Evolutionary conservation across 2,888 invertebrate species (phyloP).

Genomic region (Perdita meconis): DNA sequence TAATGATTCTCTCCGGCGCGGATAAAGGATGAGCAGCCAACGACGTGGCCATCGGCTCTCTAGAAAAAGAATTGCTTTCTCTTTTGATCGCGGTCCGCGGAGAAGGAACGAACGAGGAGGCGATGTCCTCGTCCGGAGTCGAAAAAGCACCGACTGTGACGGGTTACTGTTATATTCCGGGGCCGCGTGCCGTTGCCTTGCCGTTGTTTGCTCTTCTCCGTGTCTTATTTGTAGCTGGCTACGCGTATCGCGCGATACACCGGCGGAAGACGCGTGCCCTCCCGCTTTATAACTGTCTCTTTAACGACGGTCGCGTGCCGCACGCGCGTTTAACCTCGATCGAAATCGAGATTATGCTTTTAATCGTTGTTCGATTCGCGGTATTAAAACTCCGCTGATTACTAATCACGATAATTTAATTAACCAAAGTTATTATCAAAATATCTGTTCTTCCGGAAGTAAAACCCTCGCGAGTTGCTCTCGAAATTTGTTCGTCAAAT

Average conservation of each 20-base stretch:
- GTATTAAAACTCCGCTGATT: too few species aligned
- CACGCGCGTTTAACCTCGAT: background rate
- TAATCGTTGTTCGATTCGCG: background rate
- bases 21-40: constrained; percentile 12
- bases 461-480: too few species aligned
- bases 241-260: constrained; percentile 45
- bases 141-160: constrained; percentile 82
- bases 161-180: constrained; percentile 83
- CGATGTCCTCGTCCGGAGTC: constrained; percentile 59
- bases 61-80: constrained; percentile 61
- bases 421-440: too few species aligned
- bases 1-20: background rate
- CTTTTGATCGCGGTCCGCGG: constrained; percentile 48
- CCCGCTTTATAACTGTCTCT: constrained; percentile 48
- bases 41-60: constrained; percentile 1
- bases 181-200: constrained; percentile 70
- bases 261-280: constrained; percentile 34
- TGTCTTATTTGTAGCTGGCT: constrained; percentile 55
- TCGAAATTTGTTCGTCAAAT: too few species aligned
- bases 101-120: constrained; percentile 36
- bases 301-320: constrained; percentile 30
- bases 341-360: background rate
- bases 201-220: constrained; percentile 73
- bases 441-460: too few species aligned
- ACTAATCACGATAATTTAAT: too few species aligned